Percentiles rank a stretch among this genome's conserved stretches.
These are phyloP conservation scores for Mormyrus hasselquistii DNA, from an alignment of 2,797 vertebrate species.

Conservation along the genomic window DNA sequence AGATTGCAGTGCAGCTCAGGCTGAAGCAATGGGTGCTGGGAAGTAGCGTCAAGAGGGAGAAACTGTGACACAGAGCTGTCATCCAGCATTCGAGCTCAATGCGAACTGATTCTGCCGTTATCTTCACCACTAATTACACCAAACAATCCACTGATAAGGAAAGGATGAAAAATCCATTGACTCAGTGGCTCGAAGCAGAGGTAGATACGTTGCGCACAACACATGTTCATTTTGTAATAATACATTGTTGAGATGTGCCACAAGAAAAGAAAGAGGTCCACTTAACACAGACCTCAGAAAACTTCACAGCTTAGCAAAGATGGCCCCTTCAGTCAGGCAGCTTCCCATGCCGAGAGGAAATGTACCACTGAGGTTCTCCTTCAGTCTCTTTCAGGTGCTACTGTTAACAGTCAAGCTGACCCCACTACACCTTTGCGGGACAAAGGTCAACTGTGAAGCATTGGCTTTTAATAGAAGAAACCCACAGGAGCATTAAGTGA, in stretches of 20 bases:
- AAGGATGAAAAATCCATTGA: neutral
- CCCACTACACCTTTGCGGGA: neutral
- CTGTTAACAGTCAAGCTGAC: neutral
- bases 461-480: neutral
- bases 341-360: neutral
- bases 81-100: neutral
- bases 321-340: neutral
- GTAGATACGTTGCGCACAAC: neutral
- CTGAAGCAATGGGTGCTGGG: neutral
- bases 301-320: neutral
- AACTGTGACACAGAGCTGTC: neutral
- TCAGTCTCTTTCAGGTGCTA: neutral
- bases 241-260: neutral
- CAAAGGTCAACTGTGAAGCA: neutral
- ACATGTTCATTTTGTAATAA: neutral
- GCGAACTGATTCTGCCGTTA: neutral
- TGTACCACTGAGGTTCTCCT: neutral
- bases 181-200: neutral
- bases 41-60: neutral
- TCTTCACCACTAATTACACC: neutral
- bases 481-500: neutral
- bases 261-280: neutral
- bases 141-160: neutral
- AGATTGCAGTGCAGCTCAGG: neutral
- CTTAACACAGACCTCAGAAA: neutral